Conservation (phyloP, 2,797 vertebrate genomes). For the Orientallactaga sibirica region DNA sequence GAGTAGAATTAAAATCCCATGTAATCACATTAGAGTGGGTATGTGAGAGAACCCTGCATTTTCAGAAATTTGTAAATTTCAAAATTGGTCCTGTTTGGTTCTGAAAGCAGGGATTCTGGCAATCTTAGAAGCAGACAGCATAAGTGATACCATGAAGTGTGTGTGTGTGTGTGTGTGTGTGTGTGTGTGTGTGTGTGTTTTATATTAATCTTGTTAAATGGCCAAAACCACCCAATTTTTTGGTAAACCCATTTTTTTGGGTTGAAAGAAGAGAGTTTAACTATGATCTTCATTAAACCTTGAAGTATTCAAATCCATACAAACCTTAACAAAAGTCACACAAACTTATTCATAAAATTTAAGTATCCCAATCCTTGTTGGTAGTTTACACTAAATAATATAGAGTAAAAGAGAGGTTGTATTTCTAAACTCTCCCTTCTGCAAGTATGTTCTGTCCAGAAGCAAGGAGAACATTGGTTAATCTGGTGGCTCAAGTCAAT, state of each 20-base stretch:
- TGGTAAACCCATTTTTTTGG: not conserved
- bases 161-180: not conserved
- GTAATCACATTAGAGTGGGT: not conserved
- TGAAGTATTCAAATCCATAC: not conserved
- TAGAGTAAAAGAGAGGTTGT: not conserved
- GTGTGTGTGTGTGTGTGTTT: not conserved
- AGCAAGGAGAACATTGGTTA: slow-evolving; percentile 24
- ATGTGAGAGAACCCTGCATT: slow-evolving; percentile 13
- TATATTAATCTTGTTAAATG: not conserved
- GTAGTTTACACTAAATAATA: not conserved
- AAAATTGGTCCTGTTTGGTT: not conserved
- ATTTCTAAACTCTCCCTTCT: slow-evolving; percentile 11
- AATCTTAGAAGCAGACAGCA: slow-evolving; percentile 33
- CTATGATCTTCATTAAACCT: not conserved
- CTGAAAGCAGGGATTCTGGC: not conserved
- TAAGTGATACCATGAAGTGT: not conserved
- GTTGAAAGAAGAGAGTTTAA: not conserved
- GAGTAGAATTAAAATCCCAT: not conserved
- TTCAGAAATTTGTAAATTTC: slow-evolving; percentile 42
- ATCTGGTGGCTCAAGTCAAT: not conserved
- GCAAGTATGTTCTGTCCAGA: not conserved
- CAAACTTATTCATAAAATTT: slow-evolving; percentile 17
- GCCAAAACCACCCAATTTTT: slow-evolving; percentile 1
- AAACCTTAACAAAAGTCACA: slow-evolving; percentile 38
- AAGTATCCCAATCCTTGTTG: not conserved